phyloP scores from a whole-genome alignment of 2,797 vertebrate species.

The Leucoraja ocellata region DNA sequence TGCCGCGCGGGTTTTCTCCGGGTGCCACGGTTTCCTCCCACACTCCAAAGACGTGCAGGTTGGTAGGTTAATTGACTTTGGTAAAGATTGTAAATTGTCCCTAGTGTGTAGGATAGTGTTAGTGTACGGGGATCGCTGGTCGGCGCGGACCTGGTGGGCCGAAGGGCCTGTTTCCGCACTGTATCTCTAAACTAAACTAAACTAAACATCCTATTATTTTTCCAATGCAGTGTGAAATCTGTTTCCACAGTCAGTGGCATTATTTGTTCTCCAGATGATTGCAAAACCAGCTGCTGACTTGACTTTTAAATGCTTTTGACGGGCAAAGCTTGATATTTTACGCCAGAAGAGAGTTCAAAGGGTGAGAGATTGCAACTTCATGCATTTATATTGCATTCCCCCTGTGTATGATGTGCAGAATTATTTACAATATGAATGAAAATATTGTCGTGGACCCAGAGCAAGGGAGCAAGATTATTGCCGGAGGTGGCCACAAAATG shows the following conservation, averaged over 20 bases:
- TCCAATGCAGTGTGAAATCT: not conserved
- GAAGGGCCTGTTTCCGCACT: too few species aligned
- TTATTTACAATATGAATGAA: not conserved
- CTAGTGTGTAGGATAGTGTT: too few species aligned
- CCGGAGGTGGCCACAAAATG: not conserved
- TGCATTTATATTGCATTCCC: not conserved
- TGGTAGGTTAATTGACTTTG: too few species aligned
- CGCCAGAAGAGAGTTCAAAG: not conserved
- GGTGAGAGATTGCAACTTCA: not conserved
- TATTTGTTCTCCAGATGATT: not conserved
- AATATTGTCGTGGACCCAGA: not conserved
- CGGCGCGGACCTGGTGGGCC: too few species aligned
- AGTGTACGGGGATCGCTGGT: too few species aligned
- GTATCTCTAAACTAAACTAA: too few species aligned
- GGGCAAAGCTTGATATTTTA: not conserved
- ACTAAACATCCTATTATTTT: not conserved
- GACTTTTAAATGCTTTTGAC: not conserved
- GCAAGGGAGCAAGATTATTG: not conserved
- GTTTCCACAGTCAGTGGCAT: not conserved
- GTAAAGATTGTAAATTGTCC: too few species aligned
- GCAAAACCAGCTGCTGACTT: not conserved
- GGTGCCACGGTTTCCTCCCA: too few species aligned
- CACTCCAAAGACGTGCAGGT: too few species aligned
- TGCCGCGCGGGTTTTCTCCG: too few species aligned
- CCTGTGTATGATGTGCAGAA: not conserved